A percentile compares a stretch with the other conserved stretches of the same genome.
These are phyloP conservation scores for Muscicapa adusta DNA, from an alignment of 2,113 vertebrate species.

Conservation along the genomic window DNA sequence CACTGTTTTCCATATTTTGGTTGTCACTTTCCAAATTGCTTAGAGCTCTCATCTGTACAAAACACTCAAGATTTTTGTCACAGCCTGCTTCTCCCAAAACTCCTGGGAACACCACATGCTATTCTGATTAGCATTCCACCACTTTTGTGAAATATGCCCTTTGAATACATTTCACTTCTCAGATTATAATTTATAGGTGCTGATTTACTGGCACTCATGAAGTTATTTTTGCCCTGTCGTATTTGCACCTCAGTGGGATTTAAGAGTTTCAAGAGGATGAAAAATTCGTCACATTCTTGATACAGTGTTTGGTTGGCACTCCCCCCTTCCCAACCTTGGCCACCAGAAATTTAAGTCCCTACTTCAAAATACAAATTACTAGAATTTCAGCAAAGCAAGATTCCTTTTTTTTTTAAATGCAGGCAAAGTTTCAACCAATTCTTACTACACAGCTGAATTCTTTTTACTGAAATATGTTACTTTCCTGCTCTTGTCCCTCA, in stretches of 20 bases:
- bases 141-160: neutral
- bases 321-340: neutral
- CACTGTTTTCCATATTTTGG: neutral
- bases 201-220: neutral
- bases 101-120: neutral
- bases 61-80: neutral
- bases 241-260: neutral
- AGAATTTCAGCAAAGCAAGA: neutral
- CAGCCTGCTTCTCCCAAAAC: neutral
- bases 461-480: neutral
- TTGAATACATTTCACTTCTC: neutral
- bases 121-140: neutral
- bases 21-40: neutral
- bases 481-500: neutral
- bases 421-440: neutral
- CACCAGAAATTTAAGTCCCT: neutral
- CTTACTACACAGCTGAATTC: neutral
- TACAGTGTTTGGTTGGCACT: neutral
- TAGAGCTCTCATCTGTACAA: neutral
- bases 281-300: neutral
- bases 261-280: neutral
- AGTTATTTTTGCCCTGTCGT: neutral
- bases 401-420: neutral
- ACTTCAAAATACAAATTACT: neutral
- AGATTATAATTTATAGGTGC: neutral